Base-by-base conservation (phyloP, 1,140 invertebrate genomes). In the Drosophila ercepeae region DNA sequence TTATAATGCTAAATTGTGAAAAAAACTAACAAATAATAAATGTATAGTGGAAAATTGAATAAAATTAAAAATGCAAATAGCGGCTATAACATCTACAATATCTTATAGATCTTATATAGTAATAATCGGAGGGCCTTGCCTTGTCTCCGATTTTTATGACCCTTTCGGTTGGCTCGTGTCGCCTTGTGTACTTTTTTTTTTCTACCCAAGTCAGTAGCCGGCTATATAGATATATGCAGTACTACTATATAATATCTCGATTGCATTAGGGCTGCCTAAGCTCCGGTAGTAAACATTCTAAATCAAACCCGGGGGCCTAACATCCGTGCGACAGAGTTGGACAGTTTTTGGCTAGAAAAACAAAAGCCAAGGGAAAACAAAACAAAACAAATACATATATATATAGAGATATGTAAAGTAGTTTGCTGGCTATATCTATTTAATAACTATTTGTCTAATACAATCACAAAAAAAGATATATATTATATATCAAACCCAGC, bases 321-420 rank as follows among this genome's bases (percentile, higher is more conserved):
- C n/a, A 11, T 4, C 9, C 39, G 13, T 9, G 8, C 36, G 27
- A 34, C 59, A 55, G 23, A 55, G 23, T 25, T 45, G 39, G 39
- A 44, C n/a, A 18, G 11, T 27, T 45, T 39, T 6, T 39, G 36
- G 36, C 36, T 21, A 3, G 29, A 51, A 53, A 53, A 45, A 49
- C 36, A 58, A 74, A 64, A 11, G 29, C 34, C 41, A 19, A 59
- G 23, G 23, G 27, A 39, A 54, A 68, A 78, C 34, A 61, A 78
- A 68, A 78, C 34, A 61, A 78, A 69, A 63, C 44, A 39, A 50
- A 25, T 44, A 25, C 36, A 29, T n/a, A n/a, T n/a, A n/a, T n/a
- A n/a, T n/a, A n/a, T n/a, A n/a, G n/a, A n/a, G n/a, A 29, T 39
- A 57, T 51, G 23, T 21, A 21, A 21, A 21, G 21, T 21, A 21